A percentile compares a stretch with the other conserved stretches of the same genome.
These are phyloP conservation scores for Coregonus ussuriensis DNA, from an alignment of 2,797 vertebrate genomes.

Conservation along the genomic window DNA sequence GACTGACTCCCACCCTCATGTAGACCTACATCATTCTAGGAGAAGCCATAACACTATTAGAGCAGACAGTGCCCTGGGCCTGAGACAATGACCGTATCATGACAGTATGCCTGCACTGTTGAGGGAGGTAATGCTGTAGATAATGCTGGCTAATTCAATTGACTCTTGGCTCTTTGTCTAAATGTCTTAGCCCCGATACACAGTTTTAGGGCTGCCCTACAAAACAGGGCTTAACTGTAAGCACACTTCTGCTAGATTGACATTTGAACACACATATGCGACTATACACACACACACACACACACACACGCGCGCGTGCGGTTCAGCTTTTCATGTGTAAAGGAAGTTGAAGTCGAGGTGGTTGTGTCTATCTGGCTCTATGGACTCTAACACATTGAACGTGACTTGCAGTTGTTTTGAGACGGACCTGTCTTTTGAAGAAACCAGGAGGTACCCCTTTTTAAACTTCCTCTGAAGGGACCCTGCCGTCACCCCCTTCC, in stretches of 20 bases:
- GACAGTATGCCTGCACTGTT: not conserved
- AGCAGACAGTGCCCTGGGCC: not conserved
- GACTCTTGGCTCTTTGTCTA: not conserved
- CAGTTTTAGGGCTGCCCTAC: not conserved
- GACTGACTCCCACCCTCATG: not conserved
- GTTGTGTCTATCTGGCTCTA: constrained; percentile 18
- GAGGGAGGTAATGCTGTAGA: not conserved
- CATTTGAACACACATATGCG: not conserved
- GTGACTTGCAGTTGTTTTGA: constrained; percentile 89
- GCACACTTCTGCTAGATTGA: not conserved
- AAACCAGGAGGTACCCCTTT: constrained; percentile 87
- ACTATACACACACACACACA: not conserved
- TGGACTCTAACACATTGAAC: constrained; percentile 74
- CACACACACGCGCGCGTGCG: constrained; percentile 1
- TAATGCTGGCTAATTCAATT: not conserved
- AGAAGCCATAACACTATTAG: not conserved
- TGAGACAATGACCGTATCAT: not conserved
- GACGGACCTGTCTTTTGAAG: constrained; percentile 83
- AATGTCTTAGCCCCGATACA: not conserved
- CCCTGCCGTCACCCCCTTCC: constrained; percentile 49
- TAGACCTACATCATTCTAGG: constrained; percentile 1
- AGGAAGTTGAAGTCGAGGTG: not conserved
- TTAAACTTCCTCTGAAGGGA: constrained; percentile 64
- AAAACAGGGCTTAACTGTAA: not conserved
- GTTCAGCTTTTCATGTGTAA: not conserved